Base-by-base conservation (phyloP, 2,113 vertebrate genomes). In the Rhegmatorhina hoffmannsi region DNA sequence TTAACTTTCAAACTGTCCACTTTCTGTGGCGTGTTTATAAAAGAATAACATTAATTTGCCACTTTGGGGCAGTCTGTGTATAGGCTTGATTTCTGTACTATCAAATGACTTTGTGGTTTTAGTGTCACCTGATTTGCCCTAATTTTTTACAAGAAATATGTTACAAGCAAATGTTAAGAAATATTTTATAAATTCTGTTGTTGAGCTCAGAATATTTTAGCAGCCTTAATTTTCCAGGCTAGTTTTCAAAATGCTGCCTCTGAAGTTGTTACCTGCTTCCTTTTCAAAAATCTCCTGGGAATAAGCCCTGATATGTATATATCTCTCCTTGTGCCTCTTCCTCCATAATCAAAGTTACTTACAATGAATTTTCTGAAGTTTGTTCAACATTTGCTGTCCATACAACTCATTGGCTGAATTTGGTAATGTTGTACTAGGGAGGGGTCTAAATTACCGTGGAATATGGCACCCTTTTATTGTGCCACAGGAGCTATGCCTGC, bases 281-380 rank as follows among this genome's bases (percentile, higher is more conserved):
- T 74, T 80, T 88, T 59, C 17, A 66, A 80, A 84, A 80, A 72
- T 52, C 29, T 55, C 2, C 0, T 17, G 33, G 47, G 52, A 88
- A 50, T 81, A 84, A 77, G 9, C 17, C 25, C 25, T 43, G 21
- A 16, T 28, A 40, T 1, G 1, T 7, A 1, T 81, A 7, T 62
- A 3, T n/a, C 13, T 63, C 19, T 76, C 36, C 44, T 66, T 25
- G 8, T 0, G 6, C 58, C 36, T 49, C 4, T 47, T 74, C 63
- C 28, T 94, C 50, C 26, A 47, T 1, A 3, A 3, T 69, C 49
- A 80, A 67, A 90, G 66, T 58, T 91, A 63, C 44, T 64, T 77
- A 38, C 28, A 90, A 84, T 69, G 92, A 91, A n/a, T 67, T 83
- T 92, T 91, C 46, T 76, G 62, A 90, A 91, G 43, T 88, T 70